phyloP scores from a whole-genome alignment of 1,140 invertebrate genomes.

The Vanessa tameamea region DNA sequence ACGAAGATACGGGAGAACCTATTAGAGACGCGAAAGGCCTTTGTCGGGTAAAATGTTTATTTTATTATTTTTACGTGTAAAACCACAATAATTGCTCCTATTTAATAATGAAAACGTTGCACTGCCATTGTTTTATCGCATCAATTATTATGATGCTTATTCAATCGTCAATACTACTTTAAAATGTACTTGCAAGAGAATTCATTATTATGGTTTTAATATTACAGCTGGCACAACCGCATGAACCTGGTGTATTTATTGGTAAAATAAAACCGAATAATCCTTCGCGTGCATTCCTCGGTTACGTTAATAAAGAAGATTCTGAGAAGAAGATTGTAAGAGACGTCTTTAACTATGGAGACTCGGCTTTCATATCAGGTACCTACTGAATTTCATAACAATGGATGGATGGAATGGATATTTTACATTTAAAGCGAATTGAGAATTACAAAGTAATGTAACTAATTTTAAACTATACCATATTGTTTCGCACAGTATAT shows the following conservation, averaged over 20 bases:
- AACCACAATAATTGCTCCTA: neutral
- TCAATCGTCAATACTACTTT: too few relatives aligned
- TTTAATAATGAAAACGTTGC: too few relatives aligned
- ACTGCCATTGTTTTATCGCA: too few relatives aligned
- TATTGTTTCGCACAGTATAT: too few relatives aligned
- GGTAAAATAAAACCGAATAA: constrained; percentile 96
- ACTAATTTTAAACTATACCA: too few relatives aligned
- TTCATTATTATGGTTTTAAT: neutral
- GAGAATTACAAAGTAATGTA: too few relatives aligned
- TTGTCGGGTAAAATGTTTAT: constrained; percentile 84
- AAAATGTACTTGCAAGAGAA: too few relatives aligned
- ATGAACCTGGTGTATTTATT: constrained; percentile 98
- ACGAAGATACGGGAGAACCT: constrained; percentile 91
- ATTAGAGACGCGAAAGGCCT: constrained; percentile 89
- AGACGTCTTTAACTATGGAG: constrained; percentile 90
- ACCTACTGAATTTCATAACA: neutral
- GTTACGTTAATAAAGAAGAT: constrained; percentile 96
- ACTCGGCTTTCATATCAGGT: constrained; percentile 54
- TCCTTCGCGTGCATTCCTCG: constrained; percentile 90
- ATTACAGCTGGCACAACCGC: constrained; percentile 68
- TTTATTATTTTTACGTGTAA: neutral
- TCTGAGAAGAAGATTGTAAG: constrained; percentile 96
- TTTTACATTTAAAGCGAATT: neutral
- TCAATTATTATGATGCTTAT: too few relatives aligned
- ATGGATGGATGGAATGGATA: neutral